A percentile compares a stretch with the other conserved stretches of the same genome.
phyloP scores from a whole-genome alignment of 2,797 vertebrate species.

The Myotis planiceps region DNA sequence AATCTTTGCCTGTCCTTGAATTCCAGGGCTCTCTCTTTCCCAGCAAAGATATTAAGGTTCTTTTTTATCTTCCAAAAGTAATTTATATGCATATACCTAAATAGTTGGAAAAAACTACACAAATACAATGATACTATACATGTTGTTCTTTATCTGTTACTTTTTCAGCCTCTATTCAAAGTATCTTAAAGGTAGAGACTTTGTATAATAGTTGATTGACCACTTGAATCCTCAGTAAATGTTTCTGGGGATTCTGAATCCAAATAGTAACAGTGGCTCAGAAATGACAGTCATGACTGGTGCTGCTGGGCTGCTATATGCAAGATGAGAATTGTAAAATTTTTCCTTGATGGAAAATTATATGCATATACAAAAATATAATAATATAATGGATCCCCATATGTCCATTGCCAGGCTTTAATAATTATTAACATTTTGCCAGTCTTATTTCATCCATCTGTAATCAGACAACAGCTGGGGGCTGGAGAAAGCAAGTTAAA shows the following conservation, averaged over 20 bases:
- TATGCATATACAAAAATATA: not conserved
- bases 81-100: not conserved
- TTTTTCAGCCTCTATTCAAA: not conserved
- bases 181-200: constrained; percentile 24
- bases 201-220: not conserved
- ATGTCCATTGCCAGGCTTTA: not conserved
- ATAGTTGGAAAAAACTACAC: not conserved
- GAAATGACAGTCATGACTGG: not conserved
- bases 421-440: not conserved
- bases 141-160: not conserved
- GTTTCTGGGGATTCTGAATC: not conserved
- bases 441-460: not conserved
- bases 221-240: not conserved
- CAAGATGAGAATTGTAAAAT: not conserved
- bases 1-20: not conserved
- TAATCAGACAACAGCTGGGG: not conserved
- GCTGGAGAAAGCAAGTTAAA: constrained; percentile 2
- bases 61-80: not conserved
- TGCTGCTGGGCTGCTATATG: not conserved
- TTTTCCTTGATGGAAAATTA: not conserved
- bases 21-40: not conserved
- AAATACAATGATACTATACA: not conserved
- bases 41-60: not conserved
- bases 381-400: not conserved
- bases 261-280: not conserved